Base-by-base conservation (phyloP, 2,113 vertebrate genomes). In the Talpa occidentalis region DNA sequence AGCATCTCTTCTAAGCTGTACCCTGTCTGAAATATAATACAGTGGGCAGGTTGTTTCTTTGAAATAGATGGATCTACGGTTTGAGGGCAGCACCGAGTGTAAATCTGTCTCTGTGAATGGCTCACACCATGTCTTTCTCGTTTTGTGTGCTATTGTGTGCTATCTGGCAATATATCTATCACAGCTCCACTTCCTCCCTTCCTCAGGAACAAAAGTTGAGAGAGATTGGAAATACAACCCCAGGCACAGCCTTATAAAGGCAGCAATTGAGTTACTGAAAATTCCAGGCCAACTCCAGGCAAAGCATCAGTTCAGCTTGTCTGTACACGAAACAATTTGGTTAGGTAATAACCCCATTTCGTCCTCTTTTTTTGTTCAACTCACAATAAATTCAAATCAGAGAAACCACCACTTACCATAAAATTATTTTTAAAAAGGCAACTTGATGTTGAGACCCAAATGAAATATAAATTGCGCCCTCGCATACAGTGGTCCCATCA, bases 91-190 rank as follows among this genome's bases (percentile, higher is more conserved):
- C 93, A 90, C 76, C 83, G 92, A 91, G 77, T 24, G 56, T 97
- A 97, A 74, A 96, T 72, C 88, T 90, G 56, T 89, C 93, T 95
- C 95, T 1, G n/a, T 74, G 93, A 85, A 88, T 62, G 49, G 64
- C 1, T 88, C 95, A 72, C 0, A 0, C 11, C 59, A 73, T 92
- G 87, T 82, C 94, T 94, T 78, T 81, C 69, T 1, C 17, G 10
- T 95, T 96, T 81, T 95, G 96, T 94, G 94, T 42, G 91, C 86
- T 60, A 90, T 74, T 16, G 2, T 96, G 81, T 84, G 87, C 93
- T 95, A 95, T 95, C 96, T 97, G 80, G 95, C 95, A 93, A 93
- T 96, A 95, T 96, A 96, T 95, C 91, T 95, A 93, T 98, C 95
- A 86, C 91, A 96, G 86, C 16, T 83, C 95, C 60, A 96, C 94